Conservation (phyloP, 1,140 invertebrate species). For the Stenopsyche tienmushanensis region DNA sequence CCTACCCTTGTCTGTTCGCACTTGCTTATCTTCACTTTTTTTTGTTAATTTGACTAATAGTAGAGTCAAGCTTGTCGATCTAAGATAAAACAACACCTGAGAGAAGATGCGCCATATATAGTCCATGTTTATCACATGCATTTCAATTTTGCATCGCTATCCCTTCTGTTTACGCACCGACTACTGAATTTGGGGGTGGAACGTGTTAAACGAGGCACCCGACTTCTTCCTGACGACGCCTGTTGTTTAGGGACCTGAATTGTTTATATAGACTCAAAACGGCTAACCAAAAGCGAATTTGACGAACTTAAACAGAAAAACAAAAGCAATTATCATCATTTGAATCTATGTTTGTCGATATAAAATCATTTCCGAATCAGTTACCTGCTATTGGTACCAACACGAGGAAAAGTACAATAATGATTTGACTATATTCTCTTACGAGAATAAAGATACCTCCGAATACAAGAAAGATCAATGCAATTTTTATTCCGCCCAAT, state of each 20-base stretch:
- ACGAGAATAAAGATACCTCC: not conserved
- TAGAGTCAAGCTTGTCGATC: too few species aligned
- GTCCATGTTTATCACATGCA: too few species aligned
- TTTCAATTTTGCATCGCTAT: too few species aligned
- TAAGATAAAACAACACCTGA: too few species aligned
- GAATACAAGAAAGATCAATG: not conserved
- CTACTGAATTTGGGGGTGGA: too few species aligned
- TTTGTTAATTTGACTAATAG: too few species aligned
- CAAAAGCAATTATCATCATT: not conserved
- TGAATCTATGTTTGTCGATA: too few species aligned
- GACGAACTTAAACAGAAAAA: not conserved
- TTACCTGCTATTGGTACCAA: not conserved
- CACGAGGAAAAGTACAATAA: not conserved
- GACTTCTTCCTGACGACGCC: not conserved
- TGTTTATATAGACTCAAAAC: not conserved
- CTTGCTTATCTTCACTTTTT: too few species aligned
- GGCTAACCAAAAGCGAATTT: not conserved
- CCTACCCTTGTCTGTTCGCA: too few species aligned
- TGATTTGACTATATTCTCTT: not conserved
- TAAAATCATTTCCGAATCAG: too few species aligned
- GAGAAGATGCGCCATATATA: too few species aligned
- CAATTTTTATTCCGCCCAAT: not conserved
- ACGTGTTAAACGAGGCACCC: not conserved
- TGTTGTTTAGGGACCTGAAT: not conserved
- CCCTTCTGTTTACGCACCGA: too few species aligned